These are phyloP conservation scores for Diplosoma virens DNA, from an alignment of 23 tunicate species.

Conservation along the genomic window DNA sequence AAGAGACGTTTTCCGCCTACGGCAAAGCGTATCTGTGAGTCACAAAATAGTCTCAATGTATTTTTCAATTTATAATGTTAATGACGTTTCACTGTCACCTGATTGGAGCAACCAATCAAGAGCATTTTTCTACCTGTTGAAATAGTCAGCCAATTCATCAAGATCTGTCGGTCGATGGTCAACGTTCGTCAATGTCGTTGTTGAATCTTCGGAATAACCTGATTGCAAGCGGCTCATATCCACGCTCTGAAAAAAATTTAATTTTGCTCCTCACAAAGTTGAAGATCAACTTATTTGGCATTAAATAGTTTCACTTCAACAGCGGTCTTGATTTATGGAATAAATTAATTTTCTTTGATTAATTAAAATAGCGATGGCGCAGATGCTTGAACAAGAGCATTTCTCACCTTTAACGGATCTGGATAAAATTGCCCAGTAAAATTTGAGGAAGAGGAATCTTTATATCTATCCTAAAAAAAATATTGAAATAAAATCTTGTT, in stretches of 20 bases:
- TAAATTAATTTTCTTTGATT: no score
- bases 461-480: slow-evolving; percentile 35
- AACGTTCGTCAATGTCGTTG: slow-evolving; percentile 75
- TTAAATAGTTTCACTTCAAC: not conserved
- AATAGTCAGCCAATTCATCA: slow-evolving; percentile 76
- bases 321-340: no score
- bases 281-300: not conserved
- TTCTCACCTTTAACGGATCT: slow-evolving; percentile 68
- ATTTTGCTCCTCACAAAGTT: not conserved
- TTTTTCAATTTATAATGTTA: no score
- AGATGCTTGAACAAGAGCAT: no score
- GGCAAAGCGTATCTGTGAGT: no score
- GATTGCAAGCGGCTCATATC: slow-evolving; percentile 70
- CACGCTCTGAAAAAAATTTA: slow-evolving; percentile 45
- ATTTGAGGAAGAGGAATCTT: slow-evolving; percentile 54
- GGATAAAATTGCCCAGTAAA: slow-evolving; percentile 74
- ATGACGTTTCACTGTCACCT: no score
- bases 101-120: no score
- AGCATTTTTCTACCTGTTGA: no score
- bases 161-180: slow-evolving; percentile 56
- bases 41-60: no score
- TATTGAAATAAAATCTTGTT: no score
- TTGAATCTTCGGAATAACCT: slow-evolving; percentile 70
- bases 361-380: no score
- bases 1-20: no score